Evolutionary conservation across 2,113 vertebrate species (phyloP).

Genomic region (Pelecanoides urinatrix): DNA sequence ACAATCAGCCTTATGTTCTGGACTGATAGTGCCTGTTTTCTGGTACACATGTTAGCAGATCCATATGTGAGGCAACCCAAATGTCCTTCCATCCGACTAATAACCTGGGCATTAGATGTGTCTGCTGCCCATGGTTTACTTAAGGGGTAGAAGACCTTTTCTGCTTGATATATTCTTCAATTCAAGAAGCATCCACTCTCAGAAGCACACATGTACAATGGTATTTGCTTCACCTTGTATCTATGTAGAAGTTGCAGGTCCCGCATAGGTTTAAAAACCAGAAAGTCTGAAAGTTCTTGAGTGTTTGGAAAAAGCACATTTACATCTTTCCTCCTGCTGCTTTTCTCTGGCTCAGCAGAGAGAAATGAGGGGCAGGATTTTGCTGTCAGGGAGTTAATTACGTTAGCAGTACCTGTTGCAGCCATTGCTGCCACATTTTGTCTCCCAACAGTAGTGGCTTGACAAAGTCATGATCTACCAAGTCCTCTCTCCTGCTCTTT

Average conservation of each 20-base stretch:
- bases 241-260: background rate
- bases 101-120: background rate
- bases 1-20: conserved; percentile 39
- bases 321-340: background rate
- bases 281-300: background rate
- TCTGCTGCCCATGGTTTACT: background rate
- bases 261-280: background rate
- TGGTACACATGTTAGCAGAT: conserved; percentile 26
- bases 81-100: background rate
- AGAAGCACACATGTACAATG: background rate
- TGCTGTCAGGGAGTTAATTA: background rate
- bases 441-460: background rate
- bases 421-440: background rate
- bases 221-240: background rate
- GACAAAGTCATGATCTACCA: background rate
- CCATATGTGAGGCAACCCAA: conserved; percentile 30
- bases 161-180: background rate
- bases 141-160: background rate
- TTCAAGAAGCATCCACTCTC: background rate
- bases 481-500: background rate
- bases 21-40: conserved; percentile 19
- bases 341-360: background rate
- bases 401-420: background rate
- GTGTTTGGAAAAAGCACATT: background rate
- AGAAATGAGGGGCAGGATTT: background rate